phyloP scores from a whole-genome alignment of 1,140 invertebrate genomes.

The Nymphalis io region DNA sequence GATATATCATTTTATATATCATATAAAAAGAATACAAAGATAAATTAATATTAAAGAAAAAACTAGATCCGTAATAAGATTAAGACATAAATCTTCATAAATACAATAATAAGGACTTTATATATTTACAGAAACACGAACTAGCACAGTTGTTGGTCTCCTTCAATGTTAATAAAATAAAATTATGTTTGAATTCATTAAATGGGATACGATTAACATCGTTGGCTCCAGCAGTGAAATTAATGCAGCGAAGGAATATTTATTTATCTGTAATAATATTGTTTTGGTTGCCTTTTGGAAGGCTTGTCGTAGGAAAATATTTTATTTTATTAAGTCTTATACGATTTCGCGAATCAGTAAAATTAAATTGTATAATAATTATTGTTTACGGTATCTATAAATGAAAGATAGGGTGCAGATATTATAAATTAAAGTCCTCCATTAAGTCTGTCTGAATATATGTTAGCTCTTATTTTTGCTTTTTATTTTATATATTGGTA shows the following conservation, averaged over 20 bases:
- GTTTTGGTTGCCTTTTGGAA: conserved; percentile 17
- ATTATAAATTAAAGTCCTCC: no score
- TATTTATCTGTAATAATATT: conserved; percentile 27
- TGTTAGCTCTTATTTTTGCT: no score
- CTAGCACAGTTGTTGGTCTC: conserved; percentile 27
- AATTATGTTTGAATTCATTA: conserved; percentile 18
- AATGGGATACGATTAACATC: conserved; percentile 39
- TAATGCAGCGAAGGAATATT: conserved; percentile 38
- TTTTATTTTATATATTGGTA: no score
- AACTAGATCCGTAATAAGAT: conserved; percentile 7
- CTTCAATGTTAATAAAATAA: conserved; percentile 19
- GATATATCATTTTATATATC: background rate
- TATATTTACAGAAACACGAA: conserved; percentile 11
- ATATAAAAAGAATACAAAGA: background rate
- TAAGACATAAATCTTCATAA: conserved; percentile 22
- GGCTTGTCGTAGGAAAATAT: conserved; percentile 11
- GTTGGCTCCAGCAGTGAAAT: conserved; percentile 37
- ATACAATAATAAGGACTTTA: conserved; percentile 22
- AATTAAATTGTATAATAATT: no score
- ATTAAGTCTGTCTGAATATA: no score
- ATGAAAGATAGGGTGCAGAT: no score
- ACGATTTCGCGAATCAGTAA: no score
- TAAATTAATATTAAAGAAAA: background rate
- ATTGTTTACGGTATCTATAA: no score
- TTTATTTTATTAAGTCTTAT: background rate